Conservation (phyloP, 2,888 invertebrate genomes). For the Diarsia rubi region DNA sequence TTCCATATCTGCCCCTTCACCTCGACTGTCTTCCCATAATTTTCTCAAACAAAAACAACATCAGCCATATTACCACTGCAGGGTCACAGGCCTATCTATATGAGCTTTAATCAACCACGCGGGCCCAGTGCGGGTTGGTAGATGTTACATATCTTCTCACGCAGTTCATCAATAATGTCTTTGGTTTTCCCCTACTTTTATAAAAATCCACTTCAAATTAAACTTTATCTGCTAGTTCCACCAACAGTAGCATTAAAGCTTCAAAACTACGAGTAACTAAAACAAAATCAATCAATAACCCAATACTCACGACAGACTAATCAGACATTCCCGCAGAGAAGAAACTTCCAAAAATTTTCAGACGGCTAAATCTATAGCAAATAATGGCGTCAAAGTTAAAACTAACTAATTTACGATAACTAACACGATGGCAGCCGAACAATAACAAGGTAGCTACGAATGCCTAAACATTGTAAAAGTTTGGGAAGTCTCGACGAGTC, state of each 20-base stretch:
- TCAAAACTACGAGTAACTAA: not conserved
- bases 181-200: not conserved
- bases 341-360: conserved; percentile 21
- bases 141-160: not conserved
- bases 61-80: too few species aligned
- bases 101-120: not conserved
- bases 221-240: not conserved
- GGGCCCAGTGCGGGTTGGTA: not conserved
- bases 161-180: not conserved
- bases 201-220: not conserved
- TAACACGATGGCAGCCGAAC: conserved; percentile 41
- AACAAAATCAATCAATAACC: conserved; percentile 8
- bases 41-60: too few species aligned
- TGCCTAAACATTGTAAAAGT: conserved; percentile 70
- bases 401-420: conserved; percentile 52
- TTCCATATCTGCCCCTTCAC: too few species aligned
- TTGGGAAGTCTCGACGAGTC: conserved; percentile 71
- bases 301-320: conserved; percentile 7
- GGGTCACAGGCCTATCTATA: too few species aligned
- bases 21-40: too few species aligned
- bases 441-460: conserved; percentile 65
- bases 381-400: conserved; percentile 33
- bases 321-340: not conserved
- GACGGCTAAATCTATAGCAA: conserved; percentile 25
- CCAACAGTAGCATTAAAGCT: not conserved